These are phyloP conservation scores for Polyodon spathula DNA, from an alignment of 2,113 vertebrate species.

Conservation along the genomic window DNA sequence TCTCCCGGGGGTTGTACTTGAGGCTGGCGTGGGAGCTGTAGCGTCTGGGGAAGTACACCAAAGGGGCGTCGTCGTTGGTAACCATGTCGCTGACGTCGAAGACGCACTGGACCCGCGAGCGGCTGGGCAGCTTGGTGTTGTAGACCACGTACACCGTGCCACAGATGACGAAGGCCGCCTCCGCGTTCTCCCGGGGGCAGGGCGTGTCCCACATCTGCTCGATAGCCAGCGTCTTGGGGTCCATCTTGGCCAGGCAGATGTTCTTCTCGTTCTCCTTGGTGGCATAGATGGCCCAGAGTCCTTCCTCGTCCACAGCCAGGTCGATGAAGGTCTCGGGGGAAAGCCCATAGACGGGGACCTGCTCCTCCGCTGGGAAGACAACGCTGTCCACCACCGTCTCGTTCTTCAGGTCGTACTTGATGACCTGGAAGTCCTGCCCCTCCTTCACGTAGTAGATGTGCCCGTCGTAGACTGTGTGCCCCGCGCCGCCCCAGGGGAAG, in stretches of 20 bases:
- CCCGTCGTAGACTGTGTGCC: slow-evolving; percentile 72
- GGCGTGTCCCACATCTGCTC: slow-evolving; percentile 94
- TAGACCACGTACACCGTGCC: slow-evolving; percentile 91
- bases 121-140: slow-evolving; percentile 80
- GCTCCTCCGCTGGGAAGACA: slow-evolving; percentile 72
- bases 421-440: slow-evolving; percentile 64
- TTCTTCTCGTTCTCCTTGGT: slow-evolving; percentile 69
- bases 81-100: slow-evolving; percentile 84
- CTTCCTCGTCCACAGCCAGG: slow-evolving; percentile 75
- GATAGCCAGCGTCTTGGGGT: slow-evolving; percentile 69
- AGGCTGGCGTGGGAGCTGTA: slow-evolving; percentile 83
- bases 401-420: slow-evolving; percentile 78
- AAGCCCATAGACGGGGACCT: slow-evolving; percentile 69
- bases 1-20: slow-evolving; percentile 83
- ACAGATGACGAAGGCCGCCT: slow-evolving; percentile 83
- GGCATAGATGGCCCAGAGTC: slow-evolving; percentile 85
- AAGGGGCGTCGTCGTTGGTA: slow-evolving; percentile 64
- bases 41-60: slow-evolving; percentile 87
- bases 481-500: slow-evolving; percentile 71
- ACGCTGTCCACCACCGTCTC: slow-evolving; percentile 69
- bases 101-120: slow-evolving; percentile 83
- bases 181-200: slow-evolving; percentile 80
- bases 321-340: slow-evolving; percentile 77
- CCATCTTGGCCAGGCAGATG: slow-evolving; percentile 81
- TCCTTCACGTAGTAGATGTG: slow-evolving; percentile 74